Evolutionary conservation across 2,888 invertebrate species (phyloP).

Genomic region (Xylocampa areola): DNA sequence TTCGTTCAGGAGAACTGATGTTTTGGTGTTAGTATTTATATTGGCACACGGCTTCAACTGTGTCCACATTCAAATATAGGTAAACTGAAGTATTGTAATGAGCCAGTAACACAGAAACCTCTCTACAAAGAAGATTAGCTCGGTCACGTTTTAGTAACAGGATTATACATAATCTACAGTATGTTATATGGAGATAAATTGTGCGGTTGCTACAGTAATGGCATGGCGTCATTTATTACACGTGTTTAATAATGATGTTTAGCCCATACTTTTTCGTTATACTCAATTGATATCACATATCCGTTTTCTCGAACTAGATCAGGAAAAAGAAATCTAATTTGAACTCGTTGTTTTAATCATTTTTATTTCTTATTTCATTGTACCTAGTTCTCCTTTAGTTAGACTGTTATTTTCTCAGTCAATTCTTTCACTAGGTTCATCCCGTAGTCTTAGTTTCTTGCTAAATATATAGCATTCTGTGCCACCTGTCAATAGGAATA

Average conservation of each 20-base stretch:
- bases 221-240: conserved; percentile 24
- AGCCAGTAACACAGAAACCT: conserved; percentile 63
- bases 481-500: conserved; percentile 1
- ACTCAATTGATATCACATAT: not conserved
- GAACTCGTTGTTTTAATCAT: not conserved
- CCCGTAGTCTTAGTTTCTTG: conserved; percentile 3
- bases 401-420: conserved; percentile 17
- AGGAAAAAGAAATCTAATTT: not conserved
- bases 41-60: conserved; percentile 21
- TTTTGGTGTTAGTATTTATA: too few relatives aligned
- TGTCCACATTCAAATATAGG: conserved; percentile 29
- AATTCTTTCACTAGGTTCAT: conserved; percentile 1
- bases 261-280: not conserved
- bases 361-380: not conserved
- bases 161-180: conserved; percentile 64
- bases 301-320: not conserved
- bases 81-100: conserved; percentile 46
- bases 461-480: conserved; percentile 8
- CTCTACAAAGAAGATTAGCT: conserved; percentile 63
- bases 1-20: too few relatives aligned
- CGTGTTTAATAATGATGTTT: conserved; percentile 4
- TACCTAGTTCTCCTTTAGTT: not conserved
- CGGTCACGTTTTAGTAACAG: conserved; percentile 70
- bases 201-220: conserved; percentile 38
- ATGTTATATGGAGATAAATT: conserved; percentile 61